Percentiles rank a stretch among this genome's conserved stretches.
Conservation (phyloP, 2,113 vertebrate genomes). For the Rhabdornis inornatus region DNA sequence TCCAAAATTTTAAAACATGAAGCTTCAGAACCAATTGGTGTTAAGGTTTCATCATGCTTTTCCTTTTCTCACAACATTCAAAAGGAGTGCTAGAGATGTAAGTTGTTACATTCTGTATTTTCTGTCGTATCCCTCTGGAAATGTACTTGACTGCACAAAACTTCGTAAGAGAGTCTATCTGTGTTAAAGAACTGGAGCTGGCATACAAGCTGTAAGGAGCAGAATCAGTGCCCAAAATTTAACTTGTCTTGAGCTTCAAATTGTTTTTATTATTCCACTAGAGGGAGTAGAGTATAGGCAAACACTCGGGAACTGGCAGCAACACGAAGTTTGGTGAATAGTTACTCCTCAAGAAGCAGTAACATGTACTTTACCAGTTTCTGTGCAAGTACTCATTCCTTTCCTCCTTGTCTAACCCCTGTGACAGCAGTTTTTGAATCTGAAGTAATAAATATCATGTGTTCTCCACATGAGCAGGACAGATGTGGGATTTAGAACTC, state of each 20-base stretch:
- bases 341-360: neutral
- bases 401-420: neutral
- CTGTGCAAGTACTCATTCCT: neutral
- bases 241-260: neutral
- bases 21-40: neutral
- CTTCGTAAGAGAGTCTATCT: neutral
- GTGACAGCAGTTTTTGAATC: neutral
- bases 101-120: neutral
- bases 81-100: neutral
- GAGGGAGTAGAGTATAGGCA: neutral
- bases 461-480: neutral
- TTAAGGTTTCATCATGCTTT: neutral
- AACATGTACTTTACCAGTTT: neutral
- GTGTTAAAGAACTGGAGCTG: neutral
- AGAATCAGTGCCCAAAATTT: neutral
- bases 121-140: neutral
- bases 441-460: neutral
- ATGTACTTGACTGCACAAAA: neutral
- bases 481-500: neutral
- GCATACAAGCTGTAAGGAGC: neutral
- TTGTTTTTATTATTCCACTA: neutral
- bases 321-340: rapidly evolving
- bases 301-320: neutral
- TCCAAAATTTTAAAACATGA: neutral
- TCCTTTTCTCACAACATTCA: neutral